Percentiles rank a stretch among this genome's conserved stretches.
Conservation (phyloP, 2,797 vertebrate species). For the Anableps anableps region DNA sequence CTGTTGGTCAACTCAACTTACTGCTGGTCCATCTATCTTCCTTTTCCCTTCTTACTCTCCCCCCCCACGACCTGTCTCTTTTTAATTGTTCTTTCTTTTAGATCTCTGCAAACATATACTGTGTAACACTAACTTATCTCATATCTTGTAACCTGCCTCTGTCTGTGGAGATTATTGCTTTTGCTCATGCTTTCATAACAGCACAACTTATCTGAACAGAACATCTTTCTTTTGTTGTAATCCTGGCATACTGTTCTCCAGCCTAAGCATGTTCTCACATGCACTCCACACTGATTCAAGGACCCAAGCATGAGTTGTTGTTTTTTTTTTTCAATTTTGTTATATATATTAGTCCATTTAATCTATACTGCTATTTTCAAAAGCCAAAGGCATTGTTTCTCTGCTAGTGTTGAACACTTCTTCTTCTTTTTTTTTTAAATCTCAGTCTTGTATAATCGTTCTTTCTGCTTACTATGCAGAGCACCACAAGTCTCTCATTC, state of each 20-base stretch:
- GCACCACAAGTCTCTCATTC: constrained; percentile 58
- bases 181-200: constrained; percentile 36
- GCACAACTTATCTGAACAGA: constrained; percentile 19
- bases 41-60: not conserved
- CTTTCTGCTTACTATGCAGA: constrained; percentile 64
- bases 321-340: not conserved
- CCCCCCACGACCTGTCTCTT: constrained; percentile 1
- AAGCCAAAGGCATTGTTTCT: not conserved
- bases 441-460: constrained; percentile 38
- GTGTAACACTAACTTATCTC: constrained; percentile 25
- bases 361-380: constrained; percentile 2
- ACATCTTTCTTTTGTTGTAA: constrained; percentile 6
- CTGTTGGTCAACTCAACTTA: constrained; percentile 9
- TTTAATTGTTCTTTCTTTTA: not conserved
- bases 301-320: not conserved
- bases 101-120: not conserved
- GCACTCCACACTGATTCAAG: not conserved
- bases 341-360: not conserved
- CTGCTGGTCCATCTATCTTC: not conserved
- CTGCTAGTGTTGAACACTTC: not conserved
- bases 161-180: constrained; percentile 28
- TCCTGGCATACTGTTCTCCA: not conserved
- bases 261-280: constrained; percentile 20
- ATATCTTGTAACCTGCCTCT: constrained; percentile 31
- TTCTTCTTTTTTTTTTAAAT: constrained; percentile 16